phyloP scores from a whole-genome alignment of 2,113 vertebrate genomes.

The Malaclemys terrapin region DNA sequence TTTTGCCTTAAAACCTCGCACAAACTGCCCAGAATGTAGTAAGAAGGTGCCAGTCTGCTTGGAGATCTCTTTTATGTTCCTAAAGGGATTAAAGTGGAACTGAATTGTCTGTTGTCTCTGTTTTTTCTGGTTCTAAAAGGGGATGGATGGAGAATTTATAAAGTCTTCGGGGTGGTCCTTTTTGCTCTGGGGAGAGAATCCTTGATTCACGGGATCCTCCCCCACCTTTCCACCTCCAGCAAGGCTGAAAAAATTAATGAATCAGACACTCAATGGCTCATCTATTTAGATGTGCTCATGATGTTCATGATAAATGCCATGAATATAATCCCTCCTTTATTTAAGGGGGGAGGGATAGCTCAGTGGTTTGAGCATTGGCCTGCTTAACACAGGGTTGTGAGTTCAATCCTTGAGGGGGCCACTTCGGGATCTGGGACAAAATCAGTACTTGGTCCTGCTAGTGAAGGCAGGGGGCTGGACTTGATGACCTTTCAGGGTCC shows the following conservation, averaged over 20 bases:
- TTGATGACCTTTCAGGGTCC: too few species aligned
- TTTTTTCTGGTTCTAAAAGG: background rate
- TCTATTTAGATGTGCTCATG: background rate
- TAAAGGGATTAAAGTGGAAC: conserved; percentile 16
- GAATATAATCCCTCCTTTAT: background rate
- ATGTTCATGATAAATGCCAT: background rate
- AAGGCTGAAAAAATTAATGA: background rate
- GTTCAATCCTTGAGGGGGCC: too few species aligned
- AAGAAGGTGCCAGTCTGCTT: background rate
- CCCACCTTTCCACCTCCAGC: background rate
- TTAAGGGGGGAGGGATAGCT: too few species aligned
- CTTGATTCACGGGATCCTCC: background rate
- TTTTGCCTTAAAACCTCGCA: background rate
- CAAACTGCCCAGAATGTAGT: background rate
- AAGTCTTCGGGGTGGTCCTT: conserved; percentile 6
- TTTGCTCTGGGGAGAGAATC: background rate
- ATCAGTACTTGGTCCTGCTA: too few species aligned
- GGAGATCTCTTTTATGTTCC: background rate
- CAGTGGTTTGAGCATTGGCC: too few species aligned
- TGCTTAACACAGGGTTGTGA: too few species aligned
- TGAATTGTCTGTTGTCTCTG: background rate
- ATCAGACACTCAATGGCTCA: background rate
- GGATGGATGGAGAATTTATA: background rate
- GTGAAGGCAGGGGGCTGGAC: too few species aligned
- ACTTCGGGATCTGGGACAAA: too few species aligned